These are phyloP conservation scores for Adelges cooleyi DNA, from an alignment of 1,140 invertebrate genomes.

Conservation along the genomic window DNA sequence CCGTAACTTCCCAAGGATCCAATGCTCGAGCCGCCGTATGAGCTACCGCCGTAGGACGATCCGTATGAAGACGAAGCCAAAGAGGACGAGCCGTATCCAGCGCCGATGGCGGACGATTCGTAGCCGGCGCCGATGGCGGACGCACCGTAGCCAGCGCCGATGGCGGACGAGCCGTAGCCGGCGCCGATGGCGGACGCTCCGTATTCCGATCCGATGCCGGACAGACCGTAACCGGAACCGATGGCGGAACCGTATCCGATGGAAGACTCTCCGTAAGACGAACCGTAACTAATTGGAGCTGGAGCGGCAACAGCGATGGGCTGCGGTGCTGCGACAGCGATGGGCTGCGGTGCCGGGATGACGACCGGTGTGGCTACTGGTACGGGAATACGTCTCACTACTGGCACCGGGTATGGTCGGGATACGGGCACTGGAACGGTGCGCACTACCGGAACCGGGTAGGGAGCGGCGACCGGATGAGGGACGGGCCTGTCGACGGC, in stretches of 20 bases:
- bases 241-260: neutral
- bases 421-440: slow-evolving; percentile 27
- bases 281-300: neutral
- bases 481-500: slow-evolving; percentile 14
- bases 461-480: neutral
- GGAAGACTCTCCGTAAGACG: neutral
- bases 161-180: neutral
- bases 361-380: neutral
- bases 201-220: neutral
- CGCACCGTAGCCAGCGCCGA: neutral
- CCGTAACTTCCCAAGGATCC: neutral
- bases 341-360: neutral
- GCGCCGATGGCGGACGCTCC: too few relatives aligned
- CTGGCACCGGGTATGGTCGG: slow-evolving; percentile 22
- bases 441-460: slow-evolving; percentile 18
- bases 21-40: neutral
- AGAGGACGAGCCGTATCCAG: too few relatives aligned
- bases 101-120: too few relatives aligned
- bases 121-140: neutral
- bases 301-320: neutral
- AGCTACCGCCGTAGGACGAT: too few relatives aligned
- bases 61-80: too few relatives aligned
- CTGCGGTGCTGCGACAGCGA: too few relatives aligned
- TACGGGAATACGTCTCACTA: neutral
- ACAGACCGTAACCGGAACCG: neutral